Conservation (phyloP, 2,888 invertebrate species). For the Cylloceria caligata region DNA sequence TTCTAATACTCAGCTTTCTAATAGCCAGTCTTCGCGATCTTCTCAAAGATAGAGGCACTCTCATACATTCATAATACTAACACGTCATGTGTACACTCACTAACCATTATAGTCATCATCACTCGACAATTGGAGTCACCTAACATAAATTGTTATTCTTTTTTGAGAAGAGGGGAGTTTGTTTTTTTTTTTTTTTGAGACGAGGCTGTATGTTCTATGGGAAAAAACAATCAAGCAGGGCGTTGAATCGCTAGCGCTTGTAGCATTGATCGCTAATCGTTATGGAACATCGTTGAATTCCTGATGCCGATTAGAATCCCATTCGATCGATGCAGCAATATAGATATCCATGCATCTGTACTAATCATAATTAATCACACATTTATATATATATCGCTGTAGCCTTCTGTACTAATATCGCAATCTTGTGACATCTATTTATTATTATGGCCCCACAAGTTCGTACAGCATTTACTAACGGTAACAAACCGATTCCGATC, state of each 20-base stretch:
- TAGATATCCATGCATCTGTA: conserved; percentile 36
- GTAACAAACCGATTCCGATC: conserved; percentile 60
- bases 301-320: conserved; percentile 76
- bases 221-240: conserved; percentile 18
- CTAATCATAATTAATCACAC: conserved; percentile 27
- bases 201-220: conserved; percentile 1
- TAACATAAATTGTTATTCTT: conserved; percentile 33
- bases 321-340: conserved; percentile 52
- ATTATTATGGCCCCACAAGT: conserved; percentile 42
- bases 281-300: conserved; percentile 81
- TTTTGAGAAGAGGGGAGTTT: not conserved
- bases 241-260: conserved; percentile 34
- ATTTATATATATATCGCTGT: conserved; percentile 34
- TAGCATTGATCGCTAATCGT: conserved; percentile 68
- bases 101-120: conserved; percentile 23
- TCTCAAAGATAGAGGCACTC: conserved; percentile 47
- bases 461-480: conserved; percentile 67
- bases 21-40: conserved; percentile 43
- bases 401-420: conserved; percentile 62
- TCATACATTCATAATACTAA: conserved; percentile 56
- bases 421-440: conserved; percentile 62
- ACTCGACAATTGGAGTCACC: conserved; percentile 2
- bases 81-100: conserved; percentile 44
- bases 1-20: conserved; percentile 48
- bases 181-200: conserved; percentile 11